Evolutionary conservation across 2,888 invertebrate species (phyloP), one percentile per base, ranked within the genome.

Genomic region (Lacanobia wlatinum): DNA sequence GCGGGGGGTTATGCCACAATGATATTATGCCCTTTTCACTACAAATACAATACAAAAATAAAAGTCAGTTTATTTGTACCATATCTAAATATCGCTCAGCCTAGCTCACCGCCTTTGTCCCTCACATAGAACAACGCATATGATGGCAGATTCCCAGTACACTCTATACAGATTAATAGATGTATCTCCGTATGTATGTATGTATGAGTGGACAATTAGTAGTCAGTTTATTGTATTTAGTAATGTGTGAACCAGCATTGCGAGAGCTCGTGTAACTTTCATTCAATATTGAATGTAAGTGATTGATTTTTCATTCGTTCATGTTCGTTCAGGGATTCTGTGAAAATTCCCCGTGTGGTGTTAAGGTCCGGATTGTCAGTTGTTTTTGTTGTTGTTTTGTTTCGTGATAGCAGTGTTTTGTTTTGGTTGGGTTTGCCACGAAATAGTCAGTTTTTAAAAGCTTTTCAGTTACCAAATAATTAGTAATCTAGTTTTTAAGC

Each of bases 171-270:
- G 52, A 61, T 34, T 38, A 43, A 74, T 56, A 63, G 59, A 64
- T 63, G 62, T 80, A 58, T 73, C 50, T 61, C 21, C 46, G 62
- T 55, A 58, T 66, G 23, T 46, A 28, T 59, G 48, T 78, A 18
- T 67, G 82, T 79, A 61, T 52, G 78, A 55, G 53, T 43, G n/a
- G 63, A 73, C 76, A 79, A 79, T 79, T 79, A 79, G 62, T 59
- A 48, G 23, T 55, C 48, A 23, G 40, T 71, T 48, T 78, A 59
- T 69, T 80, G 82, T 82, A 59, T 40, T 59, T 59, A 80, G 80
- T 80, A 48, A 73, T 80, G 78, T 62, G 61, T 69, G 62, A 62
- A 55, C 73, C 52, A 5, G 73, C 82, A 10, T 52, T 69, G 78
- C 12, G 62, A 62, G 80, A 55, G 64, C 75, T 59, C 48, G 83